Evolutionary conservation across 2,113 vertebrate genomes (phyloP), one percentile per base, ranked within the genome.

Genomic region (Psettodes erumei): DNA sequence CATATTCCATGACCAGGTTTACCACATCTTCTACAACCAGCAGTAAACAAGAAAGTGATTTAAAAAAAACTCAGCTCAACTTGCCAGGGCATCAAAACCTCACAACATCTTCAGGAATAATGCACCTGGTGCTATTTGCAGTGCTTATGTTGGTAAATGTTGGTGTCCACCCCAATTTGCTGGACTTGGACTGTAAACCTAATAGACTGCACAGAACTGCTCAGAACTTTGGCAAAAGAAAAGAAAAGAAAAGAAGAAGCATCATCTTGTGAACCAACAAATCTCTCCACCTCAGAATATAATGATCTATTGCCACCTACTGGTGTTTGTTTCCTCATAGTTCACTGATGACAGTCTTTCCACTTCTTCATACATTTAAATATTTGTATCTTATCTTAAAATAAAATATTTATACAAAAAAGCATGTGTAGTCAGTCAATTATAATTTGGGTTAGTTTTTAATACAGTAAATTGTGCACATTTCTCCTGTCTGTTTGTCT

Each of bases 1-100:
- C 21, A 92, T 95, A 12, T 0, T 86, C 1, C 66, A 93, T 0
- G 94, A 95, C 72, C 94, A 94, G 86, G 0, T 93, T 8, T 93
- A 93, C 73, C 81, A 94, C 75, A 16, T 83, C 16, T 19, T 94
- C 3, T 88, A 90, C 78, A 0, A 69, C 2, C 58, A 87, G 5
- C 7, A 90, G 8, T 91, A 88, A 71, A 78, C 51, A 18, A 40
- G 32, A 8, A 67, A 35, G 19, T 15, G 35, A 58, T 18, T 37
- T 15, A 38, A 62, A 23, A 69, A 64, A 27, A 54, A 58, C 55
- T 37, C 23, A 59, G 64, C 21, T 70, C 42, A 32, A 27, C 28
- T 60, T 40, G 76, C 0, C 3, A n/a, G 23, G 54, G 43, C 25
- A 18, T 37, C 35, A 38, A n/a, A 62, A 56, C 23, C 45, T 58